These are phyloP conservation scores for Zaprionus obscuricornis DNA, from an alignment of 2,888 invertebrate genomes.

Conservation along the genomic window DNA sequence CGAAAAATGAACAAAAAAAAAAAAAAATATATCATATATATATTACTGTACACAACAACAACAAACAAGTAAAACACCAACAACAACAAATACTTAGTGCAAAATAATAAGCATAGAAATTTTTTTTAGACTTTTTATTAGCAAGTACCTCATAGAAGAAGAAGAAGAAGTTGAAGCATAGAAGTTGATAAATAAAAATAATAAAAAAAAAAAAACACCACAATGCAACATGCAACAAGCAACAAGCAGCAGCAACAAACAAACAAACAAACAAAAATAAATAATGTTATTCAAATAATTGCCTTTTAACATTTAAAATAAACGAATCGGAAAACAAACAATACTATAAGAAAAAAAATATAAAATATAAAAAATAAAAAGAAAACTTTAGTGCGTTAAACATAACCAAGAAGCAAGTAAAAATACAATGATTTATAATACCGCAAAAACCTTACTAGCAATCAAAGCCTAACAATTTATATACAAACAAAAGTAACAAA, in stretches of 20 bases:
- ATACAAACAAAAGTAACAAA: conserved; percentile 24
- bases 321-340: conserved; percentile 12
- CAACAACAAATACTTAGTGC: conserved; percentile 42
- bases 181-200: conserved; percentile 22
- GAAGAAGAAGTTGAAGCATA: too few relatives aligned
- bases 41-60: conserved; percentile 25
- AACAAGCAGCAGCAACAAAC: conserved; percentile 23
- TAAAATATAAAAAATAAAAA: conserved; percentile 25
- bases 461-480: conserved; percentile 63
- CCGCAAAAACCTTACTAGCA: conserved; percentile 74
- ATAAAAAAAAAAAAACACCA: conserved; percentile 18
- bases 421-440: conserved; percentile 43
- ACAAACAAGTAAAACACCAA: conserved; percentile 12
- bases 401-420: conserved; percentile 20
- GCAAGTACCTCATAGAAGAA: conserved; percentile 64
- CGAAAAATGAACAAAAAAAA: conserved; percentile 1
- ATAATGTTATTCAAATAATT: conserved; percentile 50
- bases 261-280: conserved; percentile 46
- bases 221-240: too few relatives aligned
- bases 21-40: conserved; percentile 20
- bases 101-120: conserved; percentile 41
- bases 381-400: conserved; percentile 43
- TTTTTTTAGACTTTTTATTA: conserved; percentile 67
- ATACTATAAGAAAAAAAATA: conserved; percentile 1
- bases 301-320: conserved; percentile 39